Conservation (phyloP, 1,140 invertebrate species). For the Anadara kagoshimensis region DNA sequence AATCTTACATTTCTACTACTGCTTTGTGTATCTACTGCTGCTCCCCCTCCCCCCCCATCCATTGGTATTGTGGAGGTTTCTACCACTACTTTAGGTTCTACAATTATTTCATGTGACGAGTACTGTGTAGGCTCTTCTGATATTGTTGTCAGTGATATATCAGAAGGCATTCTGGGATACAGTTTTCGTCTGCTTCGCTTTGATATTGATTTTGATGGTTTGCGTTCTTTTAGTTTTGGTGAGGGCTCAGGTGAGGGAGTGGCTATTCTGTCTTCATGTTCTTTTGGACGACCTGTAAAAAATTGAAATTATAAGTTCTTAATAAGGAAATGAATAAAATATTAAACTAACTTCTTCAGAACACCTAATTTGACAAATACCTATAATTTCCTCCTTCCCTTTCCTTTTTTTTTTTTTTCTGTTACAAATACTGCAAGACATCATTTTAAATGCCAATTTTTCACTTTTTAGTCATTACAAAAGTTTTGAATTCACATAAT, state of each 20-base stretch:
- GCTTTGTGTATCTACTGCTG: slow-evolving; percentile 31
- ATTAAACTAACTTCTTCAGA: not conserved
- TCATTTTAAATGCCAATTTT: too few species aligned
- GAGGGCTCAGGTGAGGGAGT: slow-evolving; percentile 85
- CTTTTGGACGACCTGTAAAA: slow-evolving; percentile 83
- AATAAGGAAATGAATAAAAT: not conserved
- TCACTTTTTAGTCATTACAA: not conserved
- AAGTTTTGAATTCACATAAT: too few species aligned
- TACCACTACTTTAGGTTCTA: slow-evolving; percentile 95
- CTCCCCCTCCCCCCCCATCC: slow-evolving; percentile 30
- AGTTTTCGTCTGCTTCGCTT: slow-evolving; percentile 52
- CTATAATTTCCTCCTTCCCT: slow-evolving; percentile 30
- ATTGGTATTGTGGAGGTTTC: slow-evolving; percentile 83
- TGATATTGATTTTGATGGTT: slow-evolving; percentile 72
- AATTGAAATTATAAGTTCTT: slow-evolving; percentile 18
- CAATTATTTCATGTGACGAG: slow-evolving; percentile 89
- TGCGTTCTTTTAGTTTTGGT: slow-evolving; percentile 56
- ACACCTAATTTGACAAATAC: not conserved
- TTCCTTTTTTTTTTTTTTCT: too few species aligned
- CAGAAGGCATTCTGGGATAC: slow-evolving; percentile 74
- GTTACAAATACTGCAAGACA: too few species aligned
- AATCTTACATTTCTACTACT: slow-evolving; percentile 49
- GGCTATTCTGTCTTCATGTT: slow-evolving; percentile 87
- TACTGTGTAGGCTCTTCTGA: slow-evolving; percentile 87
- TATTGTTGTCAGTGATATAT: slow-evolving; percentile 93